Evolutionary conservation across 2,113 vertebrate species (phyloP), one percentile per base, ranked within the genome.

Genomic region (Nothobranchius kuhntae): DNA sequence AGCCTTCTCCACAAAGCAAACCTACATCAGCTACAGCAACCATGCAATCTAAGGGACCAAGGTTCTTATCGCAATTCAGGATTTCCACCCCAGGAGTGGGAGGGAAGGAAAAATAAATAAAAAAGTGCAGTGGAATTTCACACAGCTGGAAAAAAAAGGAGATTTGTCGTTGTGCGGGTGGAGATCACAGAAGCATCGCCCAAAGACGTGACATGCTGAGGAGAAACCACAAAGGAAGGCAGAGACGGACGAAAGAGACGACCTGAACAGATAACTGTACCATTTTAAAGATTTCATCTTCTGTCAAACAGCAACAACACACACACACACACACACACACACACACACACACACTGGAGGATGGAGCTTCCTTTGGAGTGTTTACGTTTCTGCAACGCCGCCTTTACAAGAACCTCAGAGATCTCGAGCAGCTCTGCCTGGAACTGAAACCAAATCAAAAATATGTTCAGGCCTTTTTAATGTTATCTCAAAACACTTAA

Each of bases 1-100:
- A 99, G 98, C 89, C 38, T 93, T 96, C 91, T 91, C 95, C 12
- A 95, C 95, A 89, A 98, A 97, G 87, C 98, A 98, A 92, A 99
- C 96, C 71, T 99, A 98, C 65, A 98, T 99, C 94, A 97, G 95
- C 94, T 99, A 99, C 86, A 98, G 95, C 93, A 99, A 99, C 94
- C 96, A 98, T 40, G 96, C 96, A 24, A 96, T 99, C 93, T 99
- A 96, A 92, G 59, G 51, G 81, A 74, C 56, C 73, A 74, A 65
- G 61, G 68, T 57, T 75, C 59, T 68, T 56, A 46, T 65, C 64
- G 36, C 17, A 53, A 73, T 75, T 78, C 77, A 80, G 80, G 79
- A 76, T 85, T 73, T 55, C 69, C 55, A 69, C 53, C 71, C 30
- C 42, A 60, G 75, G 5, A 24, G 68, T 71, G 57, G 12, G 21